Base-by-base conservation (phyloP, 2,113 vertebrate genomes). In the Murina feae region DNA sequence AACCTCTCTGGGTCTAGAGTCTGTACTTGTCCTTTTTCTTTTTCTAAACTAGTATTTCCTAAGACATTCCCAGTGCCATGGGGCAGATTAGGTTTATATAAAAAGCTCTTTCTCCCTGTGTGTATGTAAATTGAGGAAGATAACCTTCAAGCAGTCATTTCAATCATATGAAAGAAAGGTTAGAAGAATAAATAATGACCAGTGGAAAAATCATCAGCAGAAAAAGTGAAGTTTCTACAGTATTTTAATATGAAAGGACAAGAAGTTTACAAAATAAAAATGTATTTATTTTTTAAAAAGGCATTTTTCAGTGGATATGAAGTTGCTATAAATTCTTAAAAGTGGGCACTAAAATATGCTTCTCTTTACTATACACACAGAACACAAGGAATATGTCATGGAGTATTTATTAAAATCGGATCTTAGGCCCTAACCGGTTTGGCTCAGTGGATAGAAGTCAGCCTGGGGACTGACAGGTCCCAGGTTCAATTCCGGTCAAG, bases 1-100 rank as follows among this genome's bases (percentile, higher is more conserved):
- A 90, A 88, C 86, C 89, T 91, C 94, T 92, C 74, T 92, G 84
- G 92, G 82, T 72, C 9, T 69, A 74, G 51, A 95, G 90, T 96
- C 94, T 94, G 94, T 96, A 12, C 82, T 94, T 89, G 82, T 86
- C 91, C 90, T 96, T 96, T 89, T 89, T 82, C 35, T 60, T 95
- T 71, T 96, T 86, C 89, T 95, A 75, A 93, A 96, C 1, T 96
- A 95, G 35, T 39, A 0, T 95, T 94, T 95, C 66, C 80, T 4
- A 95, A 93, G 90, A 96, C 21, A 94, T 68, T 78, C 25, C 66
- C 74, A 94, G 35, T 42, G 63, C 55, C 93, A 94, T 83, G 42
- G 63, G 91, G 95, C 47, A 92, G 68, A 90, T 81, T 86, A 88
- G 20, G 39, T 66, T 92, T 83, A 39, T 53, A 32, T 18, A 25